Conservation (phyloP, 1,140 invertebrate species). For the Prorops nasuta region DNA sequence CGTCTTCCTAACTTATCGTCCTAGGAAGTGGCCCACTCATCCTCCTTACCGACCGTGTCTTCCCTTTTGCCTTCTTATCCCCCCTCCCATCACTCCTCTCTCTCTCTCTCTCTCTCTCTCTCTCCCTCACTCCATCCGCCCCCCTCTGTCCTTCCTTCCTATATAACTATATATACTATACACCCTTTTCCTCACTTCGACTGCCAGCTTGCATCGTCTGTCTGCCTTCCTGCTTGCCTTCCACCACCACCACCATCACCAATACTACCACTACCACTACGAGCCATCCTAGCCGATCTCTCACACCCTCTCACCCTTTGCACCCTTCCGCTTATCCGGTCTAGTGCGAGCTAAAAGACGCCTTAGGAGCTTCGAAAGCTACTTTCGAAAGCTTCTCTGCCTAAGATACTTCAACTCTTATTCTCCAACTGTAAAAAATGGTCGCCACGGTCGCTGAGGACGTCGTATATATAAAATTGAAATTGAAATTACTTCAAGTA, state of each 20-base stretch:
- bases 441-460: not conserved
- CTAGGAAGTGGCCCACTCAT: slow-evolving; percentile 44
- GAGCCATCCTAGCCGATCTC: not conserved
- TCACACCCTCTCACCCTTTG: no score
- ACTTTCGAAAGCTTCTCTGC: slow-evolving; percentile 9
- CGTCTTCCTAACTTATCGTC: slow-evolving; percentile 49
- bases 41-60: slow-evolving; percentile 15
- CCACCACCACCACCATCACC: not conserved
- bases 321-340: slow-evolving; percentile 27
- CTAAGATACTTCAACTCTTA: not conserved
- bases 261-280: no score
- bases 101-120: not conserved
- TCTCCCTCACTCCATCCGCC: not conserved
- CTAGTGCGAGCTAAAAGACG: slow-evolving; percentile 20
- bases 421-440: not conserved
- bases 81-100: not conserved
- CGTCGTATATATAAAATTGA: not conserved
- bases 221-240: not conserved
- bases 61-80: slow-evolving; percentile 1
- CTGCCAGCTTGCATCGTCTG: not conserved
- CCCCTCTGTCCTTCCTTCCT: no score
- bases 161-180: no score
- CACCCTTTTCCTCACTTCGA: no score
- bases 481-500: not conserved
- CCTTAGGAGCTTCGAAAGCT: slow-evolving; percentile 11